Evolutionary conservation across 2,797 vertebrate genomes (phyloP), one percentile per base, ranked within the genome.

Genomic region (Hozukius guyotensis): DNA sequence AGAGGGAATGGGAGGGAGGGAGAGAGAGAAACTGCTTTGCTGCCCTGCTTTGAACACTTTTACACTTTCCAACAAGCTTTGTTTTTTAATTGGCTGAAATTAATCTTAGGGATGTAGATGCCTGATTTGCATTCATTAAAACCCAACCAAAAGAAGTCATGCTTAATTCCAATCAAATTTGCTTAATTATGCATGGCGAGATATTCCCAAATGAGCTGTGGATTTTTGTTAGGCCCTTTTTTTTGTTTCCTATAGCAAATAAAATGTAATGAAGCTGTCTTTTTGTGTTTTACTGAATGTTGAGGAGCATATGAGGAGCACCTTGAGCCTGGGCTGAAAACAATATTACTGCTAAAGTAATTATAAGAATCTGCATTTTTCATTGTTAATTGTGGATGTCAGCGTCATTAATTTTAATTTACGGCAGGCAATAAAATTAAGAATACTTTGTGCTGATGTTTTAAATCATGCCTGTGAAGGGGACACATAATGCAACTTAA

Each of bases 91-190:
- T 98, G 97, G 97, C 88, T 97, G 98, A 99, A 99, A 99, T 99
- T 99, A 99, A 99, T 99, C 98, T 99, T 98, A 99, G 97, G 97
- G 97, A 99, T 99, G 97, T 99, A 99, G 97, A 99, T 98, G 98
- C 97, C 97, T 99, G 97, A 99, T 99, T 99, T 99, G 98, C 98
- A 99, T 99, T 99, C 98, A 99, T 99, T 99, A 99, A 99, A 99
- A 98, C 97, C 97, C 96, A 96, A 97, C 97, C 97, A 97, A 99
- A 95, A 99, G 98, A 99, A 99, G 97, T 98, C 97, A 97, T 96
- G 96, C 98, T 99, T 99, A 99, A 99, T 99, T 99, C 98, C 98
- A 99, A 99, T 99, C 98, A 99, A 98, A 99, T 99, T 99, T 99
- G 98, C 98, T 98, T 99, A 99, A 99, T 99, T 99, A 99, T 99